Base-by-base conservation (phyloP, 2,888 invertebrate species). In the Cantharis rufa region DNA sequence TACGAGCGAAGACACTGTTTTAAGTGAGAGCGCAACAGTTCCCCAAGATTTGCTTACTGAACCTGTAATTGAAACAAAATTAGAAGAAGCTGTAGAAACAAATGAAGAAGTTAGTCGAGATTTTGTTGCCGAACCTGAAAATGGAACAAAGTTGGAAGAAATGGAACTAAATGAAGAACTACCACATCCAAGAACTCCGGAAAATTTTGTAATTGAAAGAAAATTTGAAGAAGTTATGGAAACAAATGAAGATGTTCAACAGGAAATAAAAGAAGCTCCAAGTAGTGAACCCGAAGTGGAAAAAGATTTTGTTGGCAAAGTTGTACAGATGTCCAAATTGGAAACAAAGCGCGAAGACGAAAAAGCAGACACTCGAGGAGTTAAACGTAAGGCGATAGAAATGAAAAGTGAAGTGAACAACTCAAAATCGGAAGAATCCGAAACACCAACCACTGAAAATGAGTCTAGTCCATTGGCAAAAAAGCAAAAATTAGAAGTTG, bases 401-500 rank as follows among this genome's bases (percentile, higher is more conserved):
- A 64, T 72, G 13, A 70, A 62, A 11, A 24, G 13, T 63, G 74
- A 78, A 15, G 66, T n/a, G n/a, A n/a, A 63, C 5, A 63, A 62
- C 28, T 70, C 76, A 15, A 66, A 66, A 61, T 70, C 76, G n/a
- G 80, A 82, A 15, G 10, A 73, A 16, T 78, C 18, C 18, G 3
- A 18, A 18, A 18, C 69, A n/a, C n/a, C n/a, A n/a, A n/a, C n/a
- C n/a, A n/a, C 79, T 13, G 75, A 81, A 62, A 69, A 79, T 18
- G 63, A 74, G 10, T 76, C 78, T 4, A 74, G 72, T 27, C 78
- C 80, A 66, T 32, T 77, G 10, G 71, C 79, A 66, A 81, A 81
- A 76, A 82, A 83, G 10, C 77, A 76, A 63, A 90, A 89, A 83
- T 73, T 84, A 5, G 70, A 84, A 0, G 81, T 87, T 9, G 90